A percentile compares a stretch with the other conserved stretches of the same genome.
phyloP scores from a whole-genome alignment of 2,888 invertebrate genomes.

The Dione juno region DNA sequence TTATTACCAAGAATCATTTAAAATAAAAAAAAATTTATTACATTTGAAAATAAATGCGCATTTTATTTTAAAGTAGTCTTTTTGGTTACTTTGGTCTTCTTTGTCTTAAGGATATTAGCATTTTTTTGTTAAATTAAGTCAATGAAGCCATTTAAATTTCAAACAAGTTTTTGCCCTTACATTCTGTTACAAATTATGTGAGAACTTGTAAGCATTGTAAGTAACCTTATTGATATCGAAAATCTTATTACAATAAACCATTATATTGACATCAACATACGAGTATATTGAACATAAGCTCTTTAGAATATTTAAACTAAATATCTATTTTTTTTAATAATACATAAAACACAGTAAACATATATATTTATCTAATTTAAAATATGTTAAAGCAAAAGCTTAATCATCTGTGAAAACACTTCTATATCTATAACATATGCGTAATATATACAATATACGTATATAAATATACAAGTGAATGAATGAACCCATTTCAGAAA shows the following conservation, averaged over 20 bases:
- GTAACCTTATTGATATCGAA: neutral
- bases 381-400: too few relatives aligned
- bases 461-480: neutral
- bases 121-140: slow-evolving; percentile 37
- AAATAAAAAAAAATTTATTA: neutral
- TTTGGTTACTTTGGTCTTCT: slow-evolving; percentile 9
- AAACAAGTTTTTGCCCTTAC: slow-evolving; percentile 36
- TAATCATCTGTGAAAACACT: neutral
- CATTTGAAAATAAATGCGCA: slow-evolving; percentile 4
- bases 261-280: neutral
- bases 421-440: neutral
- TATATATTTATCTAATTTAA: too few relatives aligned
- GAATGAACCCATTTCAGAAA: neutral
- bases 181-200: slow-evolving; percentile 21
- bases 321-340: too few relatives aligned
- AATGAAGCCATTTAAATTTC: slow-evolving; percentile 36
- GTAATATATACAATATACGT: neutral
- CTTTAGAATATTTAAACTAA: too few relatives aligned
- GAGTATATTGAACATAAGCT: too few relatives aligned
- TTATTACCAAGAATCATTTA: too few relatives aligned
- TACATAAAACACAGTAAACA: too few relatives aligned
- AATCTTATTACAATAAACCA: too few relatives aligned
- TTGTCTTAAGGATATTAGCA: slow-evolving; percentile 37
- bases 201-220: slow-evolving; percentile 1
- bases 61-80: neutral